Base-by-base conservation (phyloP, 2,888 invertebrate species). In the Atrina japonica region DNA sequence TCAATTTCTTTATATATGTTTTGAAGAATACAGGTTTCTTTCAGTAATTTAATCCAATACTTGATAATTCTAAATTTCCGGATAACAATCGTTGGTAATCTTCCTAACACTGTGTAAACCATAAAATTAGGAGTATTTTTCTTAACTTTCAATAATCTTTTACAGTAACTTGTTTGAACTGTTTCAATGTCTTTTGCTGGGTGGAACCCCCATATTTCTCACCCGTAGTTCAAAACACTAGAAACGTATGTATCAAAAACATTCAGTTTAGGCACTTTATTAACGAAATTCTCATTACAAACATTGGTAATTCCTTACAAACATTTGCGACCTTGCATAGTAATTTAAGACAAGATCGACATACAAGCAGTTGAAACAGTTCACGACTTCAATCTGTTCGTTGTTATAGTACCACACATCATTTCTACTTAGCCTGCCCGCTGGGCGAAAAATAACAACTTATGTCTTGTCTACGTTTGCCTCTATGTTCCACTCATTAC, bases 151-250 rank as follows among this genome's bases (percentile, higher is more conserved):
- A 65, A 27, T 23, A 52, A 45, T 5, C 27, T 56, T 47, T 70
- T 70, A 27, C 55, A 60, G 59, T 50, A 65, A 43, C 27, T 35
- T 49, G 52, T 45, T 45, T 70, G 65, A 16, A 65, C 50, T 27
- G 14, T 64, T 59, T 70, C 64, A 14, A 65, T 50, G 45, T 70
- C 59, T 18, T 27, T 21, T 1, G 50, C 64, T 21, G 25, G 30
- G 40, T 64, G 70, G 30, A 55, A 65, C 18, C 70, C 70, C 61
- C 66, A 66, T 21, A 61, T 49, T 66, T 71, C 70, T 23, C 30
- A 53, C 11, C 30, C 60, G 49, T 64, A 64, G 25, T 43, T 53
- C 9, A 41, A 6, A 23, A 53, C 41, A 64, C 55, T 53, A 3
- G 43, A 35, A 5, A 35, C 35, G 35, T 35, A 64, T 21, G 55